Conservation (phyloP, 2,888 invertebrate genomes). For the Drosophila leonis region DNA sequence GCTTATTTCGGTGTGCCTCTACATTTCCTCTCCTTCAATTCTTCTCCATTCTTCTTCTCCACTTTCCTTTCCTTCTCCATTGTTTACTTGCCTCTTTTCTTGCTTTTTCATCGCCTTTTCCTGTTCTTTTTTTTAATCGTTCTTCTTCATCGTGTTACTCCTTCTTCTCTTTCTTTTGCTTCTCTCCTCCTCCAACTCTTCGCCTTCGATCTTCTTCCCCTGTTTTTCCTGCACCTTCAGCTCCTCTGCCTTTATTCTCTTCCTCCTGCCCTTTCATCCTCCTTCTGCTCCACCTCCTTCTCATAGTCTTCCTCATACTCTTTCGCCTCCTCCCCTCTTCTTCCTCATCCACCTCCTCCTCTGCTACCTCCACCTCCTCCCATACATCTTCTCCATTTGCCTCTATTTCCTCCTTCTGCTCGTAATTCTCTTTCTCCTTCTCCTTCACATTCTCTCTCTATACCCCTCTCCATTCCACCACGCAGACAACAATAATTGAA, state of each 20-base stretch:
- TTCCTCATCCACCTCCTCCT: not conserved
- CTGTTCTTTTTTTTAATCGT: not conserved
- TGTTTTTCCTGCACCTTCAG: no score
- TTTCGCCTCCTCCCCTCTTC: not conserved
- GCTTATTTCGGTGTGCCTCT: no score
- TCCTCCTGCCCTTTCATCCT: no score
- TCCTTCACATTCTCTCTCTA: not conserved
- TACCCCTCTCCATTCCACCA: not conserved
- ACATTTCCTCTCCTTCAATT: no score
- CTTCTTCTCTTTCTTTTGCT: not conserved
- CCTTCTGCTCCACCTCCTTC: not conserved
- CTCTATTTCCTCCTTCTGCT: not conserved
- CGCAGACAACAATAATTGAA: conserved; percentile 37
- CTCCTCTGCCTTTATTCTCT: not conserved
- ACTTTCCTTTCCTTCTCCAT: no score
- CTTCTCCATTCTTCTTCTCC: no score
- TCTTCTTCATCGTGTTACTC: not conserved
- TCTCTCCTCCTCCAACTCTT: not conserved
- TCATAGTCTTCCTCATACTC: not conserved
- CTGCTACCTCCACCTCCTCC: not conserved
- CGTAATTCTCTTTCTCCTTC: not conserved
- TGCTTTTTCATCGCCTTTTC: no score
- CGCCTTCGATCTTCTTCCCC: not conserved
- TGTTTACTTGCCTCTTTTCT: not conserved
- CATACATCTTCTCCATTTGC: not conserved